Percentiles rank a stretch among this genome's conserved stretches.
Conservation (phyloP, 2,797 vertebrate genomes). For the Chloroceryle inda region DNA sequence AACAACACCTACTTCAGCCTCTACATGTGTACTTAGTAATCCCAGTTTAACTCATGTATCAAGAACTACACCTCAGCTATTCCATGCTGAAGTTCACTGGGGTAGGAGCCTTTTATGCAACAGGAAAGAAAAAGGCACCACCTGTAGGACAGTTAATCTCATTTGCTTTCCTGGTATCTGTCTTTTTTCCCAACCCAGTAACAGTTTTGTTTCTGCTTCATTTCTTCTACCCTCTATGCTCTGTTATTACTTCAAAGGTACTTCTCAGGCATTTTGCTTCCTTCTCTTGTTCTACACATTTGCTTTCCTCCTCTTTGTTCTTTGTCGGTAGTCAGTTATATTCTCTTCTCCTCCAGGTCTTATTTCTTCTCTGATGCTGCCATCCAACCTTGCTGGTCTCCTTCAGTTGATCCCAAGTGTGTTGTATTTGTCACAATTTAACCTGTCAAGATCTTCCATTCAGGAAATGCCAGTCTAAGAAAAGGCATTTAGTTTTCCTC, state of each 20-base stretch:
- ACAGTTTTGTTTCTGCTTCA: background rate
- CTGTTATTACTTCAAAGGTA: background rate
- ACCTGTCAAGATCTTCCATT: background rate
- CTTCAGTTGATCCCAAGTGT: background rate
- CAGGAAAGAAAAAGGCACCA: background rate
- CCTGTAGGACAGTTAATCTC: background rate
- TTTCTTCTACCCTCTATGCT: background rate
- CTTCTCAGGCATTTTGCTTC: background rate
- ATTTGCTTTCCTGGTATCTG: background rate
- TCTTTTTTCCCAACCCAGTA: background rate
- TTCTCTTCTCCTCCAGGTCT: background rate
- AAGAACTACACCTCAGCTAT: background rate
- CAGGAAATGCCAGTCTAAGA: background rate
- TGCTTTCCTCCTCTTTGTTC: background rate
- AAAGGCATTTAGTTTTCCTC: background rate
- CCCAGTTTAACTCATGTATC: background rate
- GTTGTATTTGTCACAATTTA: background rate
- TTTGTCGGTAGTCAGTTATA: background rate
- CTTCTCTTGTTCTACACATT: background rate
- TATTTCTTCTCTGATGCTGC: background rate
- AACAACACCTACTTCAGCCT: background rate
- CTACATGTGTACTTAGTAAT: background rate
- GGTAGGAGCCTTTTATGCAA: background rate
- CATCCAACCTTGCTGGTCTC: background rate
- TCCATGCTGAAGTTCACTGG: background rate